Percentiles rank a stretch among this genome's conserved stretches.
These are phyloP conservation scores for Heliconius aoede DNA, from an alignment of 2,888 invertebrate species.

Conservation along the genomic window DNA sequence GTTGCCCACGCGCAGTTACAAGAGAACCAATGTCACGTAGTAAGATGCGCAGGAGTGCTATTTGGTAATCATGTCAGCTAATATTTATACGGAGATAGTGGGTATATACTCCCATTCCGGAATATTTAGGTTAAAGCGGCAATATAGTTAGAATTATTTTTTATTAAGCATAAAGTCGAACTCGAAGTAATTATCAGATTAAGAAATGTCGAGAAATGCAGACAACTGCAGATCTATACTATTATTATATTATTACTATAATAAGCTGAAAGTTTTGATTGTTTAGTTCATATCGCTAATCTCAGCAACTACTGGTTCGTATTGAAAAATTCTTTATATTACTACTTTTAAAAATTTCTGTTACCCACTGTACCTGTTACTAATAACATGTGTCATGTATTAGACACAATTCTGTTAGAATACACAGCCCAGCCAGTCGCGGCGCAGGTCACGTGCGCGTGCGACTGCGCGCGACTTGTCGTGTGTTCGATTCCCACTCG, in stretches of 20 bases:
- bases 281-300: no score
- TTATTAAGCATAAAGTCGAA: not conserved
- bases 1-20: conserved; percentile 41
- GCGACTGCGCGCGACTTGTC: not conserved
- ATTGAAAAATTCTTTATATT: no score
- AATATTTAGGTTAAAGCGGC: not conserved
- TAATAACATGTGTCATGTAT: no score
- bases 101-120: not conserved
- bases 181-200: not conserved
- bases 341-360: no score
- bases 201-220: no score
- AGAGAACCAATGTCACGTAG: conserved; percentile 10
- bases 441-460: not conserved
- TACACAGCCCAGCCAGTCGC: not conserved
- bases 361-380: no score
- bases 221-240: no score
- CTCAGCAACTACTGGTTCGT: no score
- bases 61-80: conserved; percentile 2
- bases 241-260: no score
- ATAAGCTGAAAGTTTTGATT: no score
- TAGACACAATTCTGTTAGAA: no score
- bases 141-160: not conserved
- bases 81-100: not conserved
- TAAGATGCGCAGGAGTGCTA: conserved; percentile 2
- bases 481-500: not conserved